Evolutionary conservation across 2,113 vertebrate genomes (phyloP), one percentile per base, ranked within the genome.

Genomic region (Emydocephalus ijimae): DNA sequence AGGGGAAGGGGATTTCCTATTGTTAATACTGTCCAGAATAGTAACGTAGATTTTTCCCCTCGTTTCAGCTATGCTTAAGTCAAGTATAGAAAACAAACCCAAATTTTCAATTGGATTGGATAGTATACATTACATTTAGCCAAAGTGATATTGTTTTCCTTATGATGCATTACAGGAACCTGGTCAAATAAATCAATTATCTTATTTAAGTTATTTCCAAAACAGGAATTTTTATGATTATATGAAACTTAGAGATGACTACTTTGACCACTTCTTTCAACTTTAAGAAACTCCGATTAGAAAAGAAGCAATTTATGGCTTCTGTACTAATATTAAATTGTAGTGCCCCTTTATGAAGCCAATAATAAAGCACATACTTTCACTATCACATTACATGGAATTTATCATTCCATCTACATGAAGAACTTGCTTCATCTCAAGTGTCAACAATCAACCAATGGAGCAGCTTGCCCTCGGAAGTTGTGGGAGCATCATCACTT

Each of bases 241-340:
- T 95, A 91, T 93, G 3, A 48, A 74, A 92, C 94, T 59, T 55
- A 24, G 21, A 24, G 91, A 89, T 1, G 90, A 9, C 69, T 88
- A 93, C 56, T 89, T 92, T 50, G 52, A 64, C 29, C 64, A 89
- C 7, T 54, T 64, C 91, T 92, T 94, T 86, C 20, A 29, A 0
- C 39, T 20, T 1, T 29, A 7, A 0, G n/a, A 89, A 74, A 89
- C 39, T 4, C 20, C 34, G 23, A 74, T 5, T 0, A 85, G 4
- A 45, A 69, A 56, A 92, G 34, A 3, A 92, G 26, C 18, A 45
- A 81, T 56, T 45, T 89, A 56, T 21, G 29, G 18, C 45, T 14
- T 39, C 23, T 92, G 5, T 4, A 52, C n/a, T 52, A 12, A 12
- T 57, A 57, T 20, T 61, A 64, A 26, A 69, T 48, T 54, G 54